A percentile compares a stretch with the other conserved stretches of the same genome.
Conservation (phyloP, 2,797 vertebrate genomes). For the Erithacus rubecula region DNA sequence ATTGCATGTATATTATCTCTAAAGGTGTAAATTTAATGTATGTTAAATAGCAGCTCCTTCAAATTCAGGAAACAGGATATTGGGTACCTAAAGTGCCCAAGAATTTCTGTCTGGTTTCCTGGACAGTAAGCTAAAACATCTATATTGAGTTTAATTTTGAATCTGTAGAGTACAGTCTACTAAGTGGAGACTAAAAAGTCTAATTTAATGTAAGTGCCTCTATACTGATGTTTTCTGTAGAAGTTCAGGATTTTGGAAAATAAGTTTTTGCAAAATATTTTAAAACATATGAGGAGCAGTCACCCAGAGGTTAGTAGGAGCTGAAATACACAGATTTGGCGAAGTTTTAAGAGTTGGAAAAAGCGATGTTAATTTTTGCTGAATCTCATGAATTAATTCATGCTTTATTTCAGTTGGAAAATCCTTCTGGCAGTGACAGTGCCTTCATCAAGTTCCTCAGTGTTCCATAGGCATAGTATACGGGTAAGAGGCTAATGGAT, state of each 20-base stretch:
- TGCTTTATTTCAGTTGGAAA: not conserved
- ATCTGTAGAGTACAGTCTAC: not conserved
- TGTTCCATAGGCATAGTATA: not conserved
- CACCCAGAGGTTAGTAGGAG: not conserved
- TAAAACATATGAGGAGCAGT: not conserved
- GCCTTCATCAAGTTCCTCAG: not conserved
- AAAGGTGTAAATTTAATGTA: not conserved
- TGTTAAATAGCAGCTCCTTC: not conserved
- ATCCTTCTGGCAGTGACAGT: not conserved
- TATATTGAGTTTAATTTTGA: not conserved
- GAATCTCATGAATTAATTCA: not conserved
- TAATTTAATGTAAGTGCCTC: not conserved
- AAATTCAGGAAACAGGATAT: not conserved
- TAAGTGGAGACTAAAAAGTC: not conserved
- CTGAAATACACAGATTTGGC: not conserved
- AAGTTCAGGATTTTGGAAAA: not conserved
- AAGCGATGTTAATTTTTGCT: not conserved
- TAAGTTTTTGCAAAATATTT: not conserved
- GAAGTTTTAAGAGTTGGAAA: not conserved
- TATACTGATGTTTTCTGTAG: not conserved
- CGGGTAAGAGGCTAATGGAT: not conserved
- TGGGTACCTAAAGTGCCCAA: not conserved
- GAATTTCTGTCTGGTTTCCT: not conserved
- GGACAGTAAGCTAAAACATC: not conserved
- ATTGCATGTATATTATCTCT: not conserved